Conservation (phyloP, 2,113 vertebrate genomes). For the Colossoma macropomum region DNA sequence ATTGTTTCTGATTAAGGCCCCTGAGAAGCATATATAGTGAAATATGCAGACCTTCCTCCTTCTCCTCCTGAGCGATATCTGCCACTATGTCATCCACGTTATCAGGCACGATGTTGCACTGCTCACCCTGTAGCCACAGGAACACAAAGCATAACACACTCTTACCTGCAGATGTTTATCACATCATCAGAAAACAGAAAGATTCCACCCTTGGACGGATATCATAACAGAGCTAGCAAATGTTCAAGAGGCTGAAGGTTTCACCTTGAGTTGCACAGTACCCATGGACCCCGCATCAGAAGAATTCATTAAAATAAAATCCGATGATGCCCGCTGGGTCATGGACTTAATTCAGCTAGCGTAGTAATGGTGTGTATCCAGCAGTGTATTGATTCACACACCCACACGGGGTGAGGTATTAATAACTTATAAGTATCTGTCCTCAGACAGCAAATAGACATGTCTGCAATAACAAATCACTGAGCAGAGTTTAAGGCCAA, state of each 20-base stretch:
- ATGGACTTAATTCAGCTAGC: slow-evolving; percentile 25
- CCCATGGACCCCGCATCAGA: neutral
- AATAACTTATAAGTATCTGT: slow-evolving; percentile 26
- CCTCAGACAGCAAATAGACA: slow-evolving; percentile 9
- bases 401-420: slow-evolving; percentile 6
- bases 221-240: neutral
- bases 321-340: neutral
- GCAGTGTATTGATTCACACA: slow-evolving; percentile 13
- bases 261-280: neutral
- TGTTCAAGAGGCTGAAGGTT: neutral
- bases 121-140: slow-evolving; percentile 88
- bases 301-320: neutral
- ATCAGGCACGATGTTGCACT: slow-evolving; percentile 97
- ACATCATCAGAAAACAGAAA: neutral
- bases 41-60: slow-evolving; percentile 90
- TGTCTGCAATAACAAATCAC: neutral
- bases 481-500: neutral
- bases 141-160: slow-evolving; percentile 16
- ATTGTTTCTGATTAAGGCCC: neutral
- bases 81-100: slow-evolving; percentile 98
- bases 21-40: no score
- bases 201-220: neutral
- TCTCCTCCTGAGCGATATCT: slow-evolving; percentile 95
- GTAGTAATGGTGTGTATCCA: neutral
- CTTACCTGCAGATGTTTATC: neutral